Evolutionary conservation across 2,113 vertebrate genomes (phyloP), one percentile per base, ranked within the genome.

Genomic region (Mohoua ochrocephala): DNA sequence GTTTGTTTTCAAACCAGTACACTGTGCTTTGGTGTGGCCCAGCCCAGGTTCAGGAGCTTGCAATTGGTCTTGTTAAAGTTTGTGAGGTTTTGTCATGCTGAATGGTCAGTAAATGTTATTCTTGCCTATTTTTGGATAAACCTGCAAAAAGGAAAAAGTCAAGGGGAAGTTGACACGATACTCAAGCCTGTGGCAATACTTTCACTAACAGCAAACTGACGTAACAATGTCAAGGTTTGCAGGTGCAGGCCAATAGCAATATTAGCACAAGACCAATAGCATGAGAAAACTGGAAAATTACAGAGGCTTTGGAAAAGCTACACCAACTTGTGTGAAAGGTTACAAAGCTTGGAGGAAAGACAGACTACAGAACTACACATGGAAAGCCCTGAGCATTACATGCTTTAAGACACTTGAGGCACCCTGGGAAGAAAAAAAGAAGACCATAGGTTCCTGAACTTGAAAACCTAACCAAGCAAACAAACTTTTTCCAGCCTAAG

Each of bases 91-190:
- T 53, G 7, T 52, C 28, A 24, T 79, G 14, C 18, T 67, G 24
- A 53, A n/a, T 60, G 15, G 13, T 65, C 13, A 59, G 19, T 47
- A 47, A 42, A 18, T 7, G 39, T 73, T 54, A 13, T 52, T 65
- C 15, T 27, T 35, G 19, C 4, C 11, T 79, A 30, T 52, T 79
- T 39, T 47, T 74, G 4, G 6, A 73, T 82, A 56, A 88, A 91
- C 20, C 13, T 52, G 13, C 5, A 75, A 64, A 90, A 41, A 61
- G 14, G 16, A 23, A 53, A 75, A 82, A 57, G 26, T 15, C 27
- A 19, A 61, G 23, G 27, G 6, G 24, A 74, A 31, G 15, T 24
- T 3, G 1, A 24, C 0, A 1, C 3, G 6, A 42, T 33, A 83
- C 27, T 65, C 56, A 57, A 67, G 31, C 14, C 28, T 59, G 7